These are phyloP conservation scores for Centropristis striata DNA, from an alignment of 2,113 vertebrate genomes.

Conservation along the genomic window DNA sequence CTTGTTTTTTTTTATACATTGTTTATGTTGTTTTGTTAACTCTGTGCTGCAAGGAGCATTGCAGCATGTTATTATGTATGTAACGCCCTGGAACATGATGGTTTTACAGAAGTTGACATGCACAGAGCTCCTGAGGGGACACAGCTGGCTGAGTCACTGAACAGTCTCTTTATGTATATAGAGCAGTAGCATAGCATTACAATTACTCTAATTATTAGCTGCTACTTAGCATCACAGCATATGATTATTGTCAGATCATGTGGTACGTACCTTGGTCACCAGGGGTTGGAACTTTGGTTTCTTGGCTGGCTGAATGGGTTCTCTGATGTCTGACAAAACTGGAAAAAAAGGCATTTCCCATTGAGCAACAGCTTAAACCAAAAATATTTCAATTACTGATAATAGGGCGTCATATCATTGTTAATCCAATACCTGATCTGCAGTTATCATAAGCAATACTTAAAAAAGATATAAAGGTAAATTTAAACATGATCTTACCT, in stretches of 20 bases:
- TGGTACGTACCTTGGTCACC: conserved; percentile 89
- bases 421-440: background rate
- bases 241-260: background rate
- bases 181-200: conserved; percentile 10
- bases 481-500: too few species aligned
- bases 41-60: conserved; percentile 48
- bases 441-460: background rate
- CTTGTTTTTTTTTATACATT: conserved; percentile 53
- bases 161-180: background rate
- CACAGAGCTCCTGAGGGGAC: too few species aligned
- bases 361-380: background rate
- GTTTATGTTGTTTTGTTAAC: too few species aligned
- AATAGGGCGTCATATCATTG: background rate
- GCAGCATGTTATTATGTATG: conserved; percentile 8
- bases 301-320: conserved; percentile 88
- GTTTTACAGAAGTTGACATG: background rate
- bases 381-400: background rate
- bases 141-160: background rate
- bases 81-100: background rate
- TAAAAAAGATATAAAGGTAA: background rate
- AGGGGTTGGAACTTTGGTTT: conserved; percentile 91
- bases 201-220: conserved; percentile 14
- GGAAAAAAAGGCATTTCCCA: conserved; percentile 23
- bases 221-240: background rate
- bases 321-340: conserved; percentile 96